Evolutionary conservation across 2,888 invertebrate species (phyloP).

Genomic region (Liopterus haemorrhoidalis): DNA sequence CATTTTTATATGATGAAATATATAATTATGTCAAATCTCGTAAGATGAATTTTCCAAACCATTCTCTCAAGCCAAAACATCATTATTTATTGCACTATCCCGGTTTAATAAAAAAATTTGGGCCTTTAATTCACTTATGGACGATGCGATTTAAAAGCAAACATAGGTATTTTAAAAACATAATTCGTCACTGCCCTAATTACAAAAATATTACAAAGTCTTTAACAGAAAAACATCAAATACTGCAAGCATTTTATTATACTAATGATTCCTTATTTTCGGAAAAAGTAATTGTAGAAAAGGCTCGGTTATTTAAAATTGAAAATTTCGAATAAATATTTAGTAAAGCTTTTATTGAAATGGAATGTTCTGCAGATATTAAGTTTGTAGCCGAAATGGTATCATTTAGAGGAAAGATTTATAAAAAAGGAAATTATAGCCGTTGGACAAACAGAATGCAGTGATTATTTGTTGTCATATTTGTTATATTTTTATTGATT

Average conservation of each 20-base stretch:
- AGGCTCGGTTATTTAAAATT: no score
- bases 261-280: no score
- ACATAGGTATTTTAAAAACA: slow-evolving; percentile 27
- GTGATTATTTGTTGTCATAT: no score
- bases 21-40: slow-evolving; percentile 15
- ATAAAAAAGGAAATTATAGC: no score
- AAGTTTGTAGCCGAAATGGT: no score
- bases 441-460: no score
- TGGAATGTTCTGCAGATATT: no score
- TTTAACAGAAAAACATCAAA: slow-evolving; percentile 22
- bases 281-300: no score
- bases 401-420: no score
- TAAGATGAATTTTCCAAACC: slow-evolving; percentile 22
- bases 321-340: no score
- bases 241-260: slow-evolving; percentile 17
- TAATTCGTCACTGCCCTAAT: slow-evolving; percentile 20
- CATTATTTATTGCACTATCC: slow-evolving; percentile 33
- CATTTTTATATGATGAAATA: slow-evolving; percentile 6
- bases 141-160: slow-evolving; percentile 31
- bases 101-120: slow-evolving; percentile 27
- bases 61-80: slow-evolving; percentile 28
- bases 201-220: slow-evolving; percentile 23
- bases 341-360: no score
- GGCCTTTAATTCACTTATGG: slow-evolving; percentile 28
- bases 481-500: no score